Evolutionary conservation across 2,113 vertebrate species (phyloP).

Genomic region (Cercocebus atys): DNA sequence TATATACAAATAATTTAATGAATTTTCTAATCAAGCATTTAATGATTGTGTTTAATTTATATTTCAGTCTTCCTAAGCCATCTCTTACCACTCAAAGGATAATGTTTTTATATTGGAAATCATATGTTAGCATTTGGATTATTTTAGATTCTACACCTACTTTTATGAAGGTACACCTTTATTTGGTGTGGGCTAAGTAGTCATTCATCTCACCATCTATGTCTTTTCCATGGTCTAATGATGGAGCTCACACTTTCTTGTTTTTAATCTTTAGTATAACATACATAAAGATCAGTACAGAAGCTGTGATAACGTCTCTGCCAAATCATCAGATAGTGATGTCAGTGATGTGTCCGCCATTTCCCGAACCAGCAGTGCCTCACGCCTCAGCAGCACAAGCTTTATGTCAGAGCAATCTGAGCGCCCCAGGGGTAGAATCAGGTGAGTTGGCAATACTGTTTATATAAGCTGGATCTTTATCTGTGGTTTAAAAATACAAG

Average conservation of each 20-base stretch:
- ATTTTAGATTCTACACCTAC: neutral
- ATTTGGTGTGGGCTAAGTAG: neutral
- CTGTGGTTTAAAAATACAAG: neutral
- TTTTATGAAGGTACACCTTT: neutral
- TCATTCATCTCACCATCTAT: neutral
- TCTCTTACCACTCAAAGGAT: neutral
- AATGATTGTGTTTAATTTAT: neutral
- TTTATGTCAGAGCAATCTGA: slow-evolving; percentile 99
- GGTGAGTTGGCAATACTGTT: slow-evolving; percentile 87
- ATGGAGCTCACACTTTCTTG: slow-evolving; percentile 81
- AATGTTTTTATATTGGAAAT: neutral
- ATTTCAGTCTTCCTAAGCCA: neutral
- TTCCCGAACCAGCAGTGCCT: slow-evolving; percentile 98
- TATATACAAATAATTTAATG: neutral
- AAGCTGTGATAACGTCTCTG: slow-evolving; percentile 97
- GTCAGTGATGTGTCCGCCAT: slow-evolving; percentile 96
- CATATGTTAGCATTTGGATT: neutral
- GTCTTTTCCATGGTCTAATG: neutral
- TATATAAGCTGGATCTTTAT: neutral
- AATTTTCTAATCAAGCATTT: neutral
- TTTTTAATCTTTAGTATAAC: slow-evolving; percentile 88
- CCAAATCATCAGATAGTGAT: slow-evolving; percentile 98
- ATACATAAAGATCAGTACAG: slow-evolving; percentile 94
- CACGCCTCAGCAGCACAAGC: slow-evolving; percentile 98
- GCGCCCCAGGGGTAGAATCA: slow-evolving; percentile 93